Percentiles rank a stretch among this genome's conserved stretches.
Evolutionary conservation across 2,888 invertebrate genomes (phyloP).

Genomic region (Siphonodentalium dalli): DNA sequence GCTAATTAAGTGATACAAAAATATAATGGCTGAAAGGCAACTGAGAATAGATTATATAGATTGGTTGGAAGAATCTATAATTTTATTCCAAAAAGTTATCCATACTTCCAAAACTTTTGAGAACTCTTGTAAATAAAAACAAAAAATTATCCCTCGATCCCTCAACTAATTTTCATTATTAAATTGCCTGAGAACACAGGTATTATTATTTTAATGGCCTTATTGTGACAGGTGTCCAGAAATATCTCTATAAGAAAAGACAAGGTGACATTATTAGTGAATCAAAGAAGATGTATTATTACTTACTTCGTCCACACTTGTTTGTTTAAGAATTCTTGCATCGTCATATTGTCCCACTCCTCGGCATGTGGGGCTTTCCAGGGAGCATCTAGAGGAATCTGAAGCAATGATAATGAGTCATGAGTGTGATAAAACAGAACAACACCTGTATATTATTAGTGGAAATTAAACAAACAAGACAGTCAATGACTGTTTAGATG

Average conservation of each 20-base stretch:
- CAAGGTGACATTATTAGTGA: too few species aligned
- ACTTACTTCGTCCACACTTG: conserved; percentile 55
- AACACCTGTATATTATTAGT: neutral
- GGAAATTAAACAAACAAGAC: too few species aligned
- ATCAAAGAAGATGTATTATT: neutral
- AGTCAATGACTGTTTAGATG: too few species aligned
- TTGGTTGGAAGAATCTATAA: too few species aligned
- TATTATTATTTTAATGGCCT: neutral
- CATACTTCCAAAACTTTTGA: too few species aligned
- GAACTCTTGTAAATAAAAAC: neutral
- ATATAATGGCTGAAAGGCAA: too few species aligned
- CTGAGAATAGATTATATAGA: too few species aligned
- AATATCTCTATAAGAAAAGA: too few species aligned
- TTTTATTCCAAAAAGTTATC: too few species aligned
- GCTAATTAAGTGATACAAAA: too few species aligned
- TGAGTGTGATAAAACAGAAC: neutral
- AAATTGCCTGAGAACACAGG: too few species aligned
- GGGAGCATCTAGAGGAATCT: conserved; percentile 57
- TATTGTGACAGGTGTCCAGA: too few species aligned
- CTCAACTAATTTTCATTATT: neutral
- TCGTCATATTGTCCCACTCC: conserved; percentile 60
- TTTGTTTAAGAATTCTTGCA: conserved; percentile 51
- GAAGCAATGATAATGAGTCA: conserved; percentile 3
- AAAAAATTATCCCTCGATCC: neutral
- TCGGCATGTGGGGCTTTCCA: conserved; percentile 57